phyloP scores from a whole-genome alignment of 2,797 vertebrate genomes.

The Thunnus albacares region DNA sequence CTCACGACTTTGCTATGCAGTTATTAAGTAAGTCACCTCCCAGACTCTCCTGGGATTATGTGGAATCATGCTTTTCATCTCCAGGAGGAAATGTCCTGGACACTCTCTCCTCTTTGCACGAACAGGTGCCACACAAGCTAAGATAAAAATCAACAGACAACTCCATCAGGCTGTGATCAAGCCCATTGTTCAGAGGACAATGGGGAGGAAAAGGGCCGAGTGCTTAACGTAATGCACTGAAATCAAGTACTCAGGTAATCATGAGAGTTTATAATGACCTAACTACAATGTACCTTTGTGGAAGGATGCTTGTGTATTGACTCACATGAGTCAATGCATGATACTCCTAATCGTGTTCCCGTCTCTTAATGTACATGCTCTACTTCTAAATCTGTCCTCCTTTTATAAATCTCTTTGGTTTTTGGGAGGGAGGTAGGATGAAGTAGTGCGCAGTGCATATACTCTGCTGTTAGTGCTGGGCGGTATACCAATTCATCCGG shows the following conservation, averaged over 20 bases:
- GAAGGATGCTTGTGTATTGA: slow-evolving; percentile 4
- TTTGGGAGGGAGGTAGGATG: not conserved
- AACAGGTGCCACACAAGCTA: slow-evolving; percentile 58
- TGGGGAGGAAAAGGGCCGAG: slow-evolving; percentile 57
- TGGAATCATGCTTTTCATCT: slow-evolving; percentile 56
- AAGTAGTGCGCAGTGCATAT: too few relatives aligned
- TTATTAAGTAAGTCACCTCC: not conserved
- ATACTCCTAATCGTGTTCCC: not conserved
- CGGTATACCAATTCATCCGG: too few relatives aligned
- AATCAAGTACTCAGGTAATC: slow-evolving; percentile 67
- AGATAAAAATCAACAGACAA: slow-evolving; percentile 68
- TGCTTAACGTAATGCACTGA: slow-evolving; percentile 16
- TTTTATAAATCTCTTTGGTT: not conserved
- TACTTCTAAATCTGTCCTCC: not conserved
- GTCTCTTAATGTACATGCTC: not conserved
- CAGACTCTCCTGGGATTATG: not conserved
- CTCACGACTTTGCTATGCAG: slow-evolving; percentile 4
- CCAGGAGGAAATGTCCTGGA: slow-evolving; percentile 54
- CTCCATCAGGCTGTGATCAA: slow-evolving; percentile 12
- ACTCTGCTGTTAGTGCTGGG: too few relatives aligned
- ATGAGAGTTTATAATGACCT: slow-evolving; percentile 5
- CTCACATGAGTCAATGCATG: not conserved
- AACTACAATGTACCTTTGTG: slow-evolving; percentile 3
- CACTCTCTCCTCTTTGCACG: slow-evolving; percentile 43
- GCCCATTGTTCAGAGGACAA: slow-evolving; percentile 73